Evolutionary conservation across 2,888 invertebrate genomes (phyloP), one percentile per base, ranked within the genome.

Genomic region (Pseudococcus longispinus): DNA sequence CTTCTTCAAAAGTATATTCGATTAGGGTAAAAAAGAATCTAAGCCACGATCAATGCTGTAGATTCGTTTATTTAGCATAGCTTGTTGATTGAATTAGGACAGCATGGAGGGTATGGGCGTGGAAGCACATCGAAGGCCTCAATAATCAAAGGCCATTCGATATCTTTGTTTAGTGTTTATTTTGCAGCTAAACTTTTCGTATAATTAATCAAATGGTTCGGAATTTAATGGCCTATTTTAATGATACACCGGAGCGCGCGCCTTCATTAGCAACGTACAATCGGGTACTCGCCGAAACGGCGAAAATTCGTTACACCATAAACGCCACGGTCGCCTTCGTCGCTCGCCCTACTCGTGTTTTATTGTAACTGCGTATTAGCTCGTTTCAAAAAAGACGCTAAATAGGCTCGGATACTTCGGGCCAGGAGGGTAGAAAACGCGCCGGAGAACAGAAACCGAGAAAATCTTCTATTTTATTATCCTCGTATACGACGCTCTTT

Each of bases 221-320:
- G 77, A 80, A 80, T 80, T 80, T 80, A 80, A 80, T 80, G 77
- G 42, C 70, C 42, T 80, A 80, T 80, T 80, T 80, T 80, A 80
- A 80, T 42, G 77, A 80, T 80, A 80, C 77, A 70, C 70, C 70
- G 70, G 70, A 70, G 70, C 70, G 70, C 77, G 77, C 70, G 70
- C 77, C 29, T 80, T 80, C 42, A 80, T 80, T 80, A 80, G 42
- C 70, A 70, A 70, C 70, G 70, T 70, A 70, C 70, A 70, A 70
- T 70, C 70, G 70, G 70, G 70, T 70, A 70, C 70, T 70, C 70
- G 70, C 18, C 70, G 70, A 70, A 70, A 80, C 42, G 77, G 42
- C 77, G 77, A 80, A 80, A 80, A 80, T 80, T 80, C 37, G 77
- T 26, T 32, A 77, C 29, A 80, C 77, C 42, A 80, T 80, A 80